Conservation (phyloP, 2,888 invertebrate genomes). For the Diplolepis rosae region DNA sequence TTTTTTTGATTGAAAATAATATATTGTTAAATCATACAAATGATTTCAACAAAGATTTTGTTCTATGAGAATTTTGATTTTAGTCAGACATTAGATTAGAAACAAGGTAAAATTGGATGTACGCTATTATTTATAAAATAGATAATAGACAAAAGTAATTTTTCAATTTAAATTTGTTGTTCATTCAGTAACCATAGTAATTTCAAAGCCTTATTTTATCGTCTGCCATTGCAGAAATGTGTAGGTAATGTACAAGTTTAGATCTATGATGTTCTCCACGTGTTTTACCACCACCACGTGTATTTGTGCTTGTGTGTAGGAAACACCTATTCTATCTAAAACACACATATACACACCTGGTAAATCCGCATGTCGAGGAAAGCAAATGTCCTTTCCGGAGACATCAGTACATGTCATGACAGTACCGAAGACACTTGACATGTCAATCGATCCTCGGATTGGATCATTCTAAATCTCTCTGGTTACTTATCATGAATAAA, state of each 20-base stretch:
- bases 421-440: conserved; percentile 24
- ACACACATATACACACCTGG: conserved; percentile 2
- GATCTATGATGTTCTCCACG: conserved; percentile 29
- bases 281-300: conserved; percentile 6
- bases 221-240: conserved; percentile 32
- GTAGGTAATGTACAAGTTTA: conserved; percentile 31
- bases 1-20: no score
- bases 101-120: no score
- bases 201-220: conserved; percentile 49
- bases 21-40: no score
- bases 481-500: conserved; percentile 1
- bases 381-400: conserved; percentile 27
- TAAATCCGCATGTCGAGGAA: conserved; percentile 14
- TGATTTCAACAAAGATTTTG: no score
- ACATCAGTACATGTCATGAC: conserved; percentile 39
- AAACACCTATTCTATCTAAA: neutral
- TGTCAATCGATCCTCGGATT: neutral
- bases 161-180: conserved; percentile 47
- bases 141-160: no score
- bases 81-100: no score
- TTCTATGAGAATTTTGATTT: no score
- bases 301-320: neutral
- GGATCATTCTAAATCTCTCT: neutral
- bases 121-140: no score
- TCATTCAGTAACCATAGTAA: conserved; percentile 56